These are phyloP conservation scores for Chalcis sispes DNA, from an alignment of 2,888 invertebrate genomes.

Conservation along the genomic window DNA sequence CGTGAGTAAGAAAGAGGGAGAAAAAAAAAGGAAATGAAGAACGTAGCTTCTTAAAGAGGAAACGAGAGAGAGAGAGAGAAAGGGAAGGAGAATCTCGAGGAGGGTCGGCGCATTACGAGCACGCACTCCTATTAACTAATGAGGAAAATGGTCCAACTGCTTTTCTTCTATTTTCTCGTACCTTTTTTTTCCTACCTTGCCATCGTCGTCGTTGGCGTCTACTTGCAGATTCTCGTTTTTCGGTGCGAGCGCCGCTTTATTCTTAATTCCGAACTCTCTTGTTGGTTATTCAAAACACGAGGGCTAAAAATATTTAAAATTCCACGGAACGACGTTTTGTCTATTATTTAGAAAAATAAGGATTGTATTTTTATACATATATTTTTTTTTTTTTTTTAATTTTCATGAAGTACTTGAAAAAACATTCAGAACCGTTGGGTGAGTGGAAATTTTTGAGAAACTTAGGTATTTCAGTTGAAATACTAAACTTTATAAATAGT, in stretches of 20 bases:
- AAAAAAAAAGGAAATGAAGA: neutral
- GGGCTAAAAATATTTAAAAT: no score
- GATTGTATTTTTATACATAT: no score
- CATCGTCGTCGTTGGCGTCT: neutral
- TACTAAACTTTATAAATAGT: no score
- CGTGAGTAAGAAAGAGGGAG: neutral
- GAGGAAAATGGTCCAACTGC: slow-evolving; percentile 34
- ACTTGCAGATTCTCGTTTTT: neutral
- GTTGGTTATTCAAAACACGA: neutral
- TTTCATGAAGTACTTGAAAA: no score
- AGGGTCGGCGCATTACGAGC: slow-evolving; percentile 24
- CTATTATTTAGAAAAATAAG: no score
- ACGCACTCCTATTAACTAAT: slow-evolving; percentile 49
- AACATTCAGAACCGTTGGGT: no score
- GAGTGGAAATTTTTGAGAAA: no score
- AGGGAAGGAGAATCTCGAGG: neutral
- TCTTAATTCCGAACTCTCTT: slow-evolving; percentile 17
- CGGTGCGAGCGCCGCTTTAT: neutral
- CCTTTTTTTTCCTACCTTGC: neutral
- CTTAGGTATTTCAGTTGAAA: no score
- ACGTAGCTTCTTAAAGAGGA: neutral
- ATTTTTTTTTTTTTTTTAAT: no score
- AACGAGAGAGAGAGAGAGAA: neutral
- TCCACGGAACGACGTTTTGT: no score
- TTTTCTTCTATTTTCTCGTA: slow-evolving; percentile 8